Evolutionary conservation across 2,113 vertebrate genomes (phyloP).

Genomic region (Cyanoliseus patagonus): DNA sequence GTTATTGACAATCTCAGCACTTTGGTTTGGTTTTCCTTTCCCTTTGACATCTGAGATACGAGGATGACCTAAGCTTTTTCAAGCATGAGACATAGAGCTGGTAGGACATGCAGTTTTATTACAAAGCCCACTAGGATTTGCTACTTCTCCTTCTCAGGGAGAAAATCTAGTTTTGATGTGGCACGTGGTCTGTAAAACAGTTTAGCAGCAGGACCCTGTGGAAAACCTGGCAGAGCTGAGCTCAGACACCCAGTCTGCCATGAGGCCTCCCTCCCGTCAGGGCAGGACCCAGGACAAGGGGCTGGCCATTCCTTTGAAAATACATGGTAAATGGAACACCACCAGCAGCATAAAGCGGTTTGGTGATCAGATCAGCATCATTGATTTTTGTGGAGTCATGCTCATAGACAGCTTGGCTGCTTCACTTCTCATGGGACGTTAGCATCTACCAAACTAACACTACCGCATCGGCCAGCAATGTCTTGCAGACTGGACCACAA

Average conservation of each 20-base stretch:
- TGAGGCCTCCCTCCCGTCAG: neutral
- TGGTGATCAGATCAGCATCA: neutral
- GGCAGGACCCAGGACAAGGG: neutral
- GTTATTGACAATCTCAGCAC: neutral
- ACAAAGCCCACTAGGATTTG: neutral
- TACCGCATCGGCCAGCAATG: accelerated
- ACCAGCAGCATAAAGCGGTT: neutral
- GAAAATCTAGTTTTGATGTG: neutral
- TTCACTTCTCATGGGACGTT: neutral
- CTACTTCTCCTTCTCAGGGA: neutral
- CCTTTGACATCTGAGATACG: neutral
- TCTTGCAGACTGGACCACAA: neutral
- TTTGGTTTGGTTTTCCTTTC: neutral
- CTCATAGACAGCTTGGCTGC: neutral
- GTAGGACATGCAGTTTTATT: neutral
- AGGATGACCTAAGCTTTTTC: neutral
- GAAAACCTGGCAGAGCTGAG: neutral
- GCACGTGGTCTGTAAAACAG: neutral
- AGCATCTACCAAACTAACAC: neutral
- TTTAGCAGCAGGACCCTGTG: neutral
- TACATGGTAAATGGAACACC: accelerated
- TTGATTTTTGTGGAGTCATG: neutral
- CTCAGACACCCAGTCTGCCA: neutral
- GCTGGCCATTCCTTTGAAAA: neutral
- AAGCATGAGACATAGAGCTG: neutral